A percentile compares a stretch with the other conserved stretches of the same genome.
Evolutionary conservation across 2,888 invertebrate genomes (phyloP).

Genomic region (Cataglyphis livida): DNA sequence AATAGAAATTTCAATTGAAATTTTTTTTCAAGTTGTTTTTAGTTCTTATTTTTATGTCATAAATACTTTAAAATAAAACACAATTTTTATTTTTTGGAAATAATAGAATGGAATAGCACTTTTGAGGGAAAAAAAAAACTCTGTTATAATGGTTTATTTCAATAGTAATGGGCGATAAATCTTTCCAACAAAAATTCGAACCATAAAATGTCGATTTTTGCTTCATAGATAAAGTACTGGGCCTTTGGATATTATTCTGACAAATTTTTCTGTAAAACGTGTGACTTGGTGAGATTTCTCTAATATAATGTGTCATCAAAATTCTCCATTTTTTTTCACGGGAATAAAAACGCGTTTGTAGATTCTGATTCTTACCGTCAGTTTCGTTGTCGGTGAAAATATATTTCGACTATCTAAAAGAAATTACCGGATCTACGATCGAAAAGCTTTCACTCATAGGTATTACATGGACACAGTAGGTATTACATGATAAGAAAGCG

Average conservation of each 20-base stretch:
- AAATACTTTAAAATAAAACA: background rate
- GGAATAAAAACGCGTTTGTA: constrained; percentile 24
- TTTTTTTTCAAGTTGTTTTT: background rate
- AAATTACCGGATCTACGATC: constrained; percentile 53
- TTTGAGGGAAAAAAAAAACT: background rate
- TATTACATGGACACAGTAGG: constrained; percentile 34
- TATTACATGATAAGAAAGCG: constrained; percentile 49
- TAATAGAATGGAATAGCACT: background rate
- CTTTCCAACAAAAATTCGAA: background rate
- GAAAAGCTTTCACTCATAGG: constrained; percentile 68
- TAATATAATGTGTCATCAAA: background rate
- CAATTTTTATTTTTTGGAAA: background rate
- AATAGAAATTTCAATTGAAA: background rate
- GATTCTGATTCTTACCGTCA: constrained; percentile 61
- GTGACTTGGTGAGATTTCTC: background rate
- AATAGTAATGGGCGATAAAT: background rate
- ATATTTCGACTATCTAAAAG: constrained; percentile 66
- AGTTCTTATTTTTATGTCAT: background rate
- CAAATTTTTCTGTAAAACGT: background rate
- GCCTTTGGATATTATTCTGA: background rate
- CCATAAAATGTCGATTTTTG: background rate
- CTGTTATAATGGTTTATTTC: background rate
- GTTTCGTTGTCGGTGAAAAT: constrained; percentile 43
- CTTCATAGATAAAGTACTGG: background rate
- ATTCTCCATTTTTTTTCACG: background rate